Evolutionary conservation across 2,888 invertebrate species (phyloP), one percentile per base, ranked within the genome.

Genomic region (Drosophila koepferae): DNA sequence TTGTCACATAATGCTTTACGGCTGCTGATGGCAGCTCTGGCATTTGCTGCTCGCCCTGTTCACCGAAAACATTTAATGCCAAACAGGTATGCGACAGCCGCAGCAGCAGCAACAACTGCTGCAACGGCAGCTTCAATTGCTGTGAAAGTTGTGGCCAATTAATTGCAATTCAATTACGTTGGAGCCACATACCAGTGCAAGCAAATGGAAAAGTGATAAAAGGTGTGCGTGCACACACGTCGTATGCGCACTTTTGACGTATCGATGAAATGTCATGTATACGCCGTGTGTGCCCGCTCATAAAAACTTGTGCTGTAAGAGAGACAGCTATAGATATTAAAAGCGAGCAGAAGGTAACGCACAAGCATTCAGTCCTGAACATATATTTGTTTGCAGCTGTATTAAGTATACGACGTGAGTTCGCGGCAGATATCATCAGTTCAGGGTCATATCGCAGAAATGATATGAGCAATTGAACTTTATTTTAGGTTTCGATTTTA

Each of bases 81-180:
- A 53, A 40, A 43, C 23, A 7, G 41, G 28, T 23, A 23, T 23
- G 23, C 23, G 23, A 23, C 23, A 23, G 23, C 23, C 2, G 23
- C 28, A 28, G 48, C 34, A 28, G 36, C 12, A 31, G 20, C 31
- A 18, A 28, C 28, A 9, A 16, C 28, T 18, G n/a, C 36, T 3
- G 16, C 53, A 56, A 12, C 36, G 38, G 63, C n/a, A 34, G 31
- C 38, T 18, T 48, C 48, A 36, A 34, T 44, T 63, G 51, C 48
- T 38, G 74, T 51, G 43, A 69, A 60, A 60, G 31, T 67, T 77
- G 55, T 62, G 62, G 80, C 53, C 60, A 54, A 76, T 80, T 80
- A 72, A 75, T 63, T 68, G 69, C 63, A 61, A 31, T 68, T 69
- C 61, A 73, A 77, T 77, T 68, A 51, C 64, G 38, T n/a, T 12